Evolutionary conservation across 2,113 vertebrate species (phyloP), one percentile per base, ranked within the genome.

Genomic region (Donacobius atricapilla): DNA sequence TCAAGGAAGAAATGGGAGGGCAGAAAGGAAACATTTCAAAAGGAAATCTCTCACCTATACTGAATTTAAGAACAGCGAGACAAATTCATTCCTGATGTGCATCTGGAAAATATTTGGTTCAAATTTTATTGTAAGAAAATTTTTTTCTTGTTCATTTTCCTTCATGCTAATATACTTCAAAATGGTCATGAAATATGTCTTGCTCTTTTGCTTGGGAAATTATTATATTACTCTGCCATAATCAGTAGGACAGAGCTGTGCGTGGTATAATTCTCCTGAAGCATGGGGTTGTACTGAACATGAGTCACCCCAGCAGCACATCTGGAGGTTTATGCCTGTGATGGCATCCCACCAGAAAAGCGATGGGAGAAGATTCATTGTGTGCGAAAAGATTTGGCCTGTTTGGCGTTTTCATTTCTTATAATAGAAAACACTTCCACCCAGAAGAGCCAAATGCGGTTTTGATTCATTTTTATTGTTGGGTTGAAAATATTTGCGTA

Each of bases 381-480:
- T 96, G 88, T 96, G 95, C 4, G 0, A 88, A 94, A 71, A 90
- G 86, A 31, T 89, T 93, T 94, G 92, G 94, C 88, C 64, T 53
- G 42, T 76, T 92, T 92, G 88, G 86, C 70, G 2, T 94, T 86
- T 93, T 94, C 54, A 25, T 94, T 96, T 93, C 79, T 90, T 91
- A 51, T 31, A 91, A 96, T 76, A 96, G 87, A 92, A 93, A 93
- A 87, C 58, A 77, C 69, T 95, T 96, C 65, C 83, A 87, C 51
- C 9, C 83, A 93, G 85, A 90, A 94, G 75, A 93, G 82, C 60
- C 1, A 40, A 95, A 86, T 92, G 92, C 69, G 90, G 90, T 96
- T 97, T 95, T 95, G 68, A 94, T 95, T 96, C 42, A 37, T 60
- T 93, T 96, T 96, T 96, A 93, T 90, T 91, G 83, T 83, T 94